phyloP scores from a whole-genome alignment of 2,797 vertebrate genomes.

The Telmatherina bonti region DNA sequence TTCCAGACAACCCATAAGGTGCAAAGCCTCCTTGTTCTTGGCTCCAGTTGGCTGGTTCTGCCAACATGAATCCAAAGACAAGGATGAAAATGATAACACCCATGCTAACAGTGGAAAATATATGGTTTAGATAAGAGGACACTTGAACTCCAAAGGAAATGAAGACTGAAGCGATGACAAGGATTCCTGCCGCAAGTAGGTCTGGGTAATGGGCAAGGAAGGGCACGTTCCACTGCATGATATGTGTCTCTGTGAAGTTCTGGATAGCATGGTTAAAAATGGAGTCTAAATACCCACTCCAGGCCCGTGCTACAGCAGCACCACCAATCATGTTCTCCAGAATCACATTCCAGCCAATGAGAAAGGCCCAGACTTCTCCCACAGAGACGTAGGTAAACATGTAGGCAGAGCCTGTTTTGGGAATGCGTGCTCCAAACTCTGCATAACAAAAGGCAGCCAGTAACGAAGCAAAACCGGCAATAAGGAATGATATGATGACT shows the following conservation, averaged over 20 bases:
- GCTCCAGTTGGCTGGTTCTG: conserved; percentile 91
- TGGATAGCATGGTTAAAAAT: conserved; percentile 94
- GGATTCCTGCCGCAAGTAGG: conserved; percentile 88
- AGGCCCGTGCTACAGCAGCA: conserved; percentile 93
- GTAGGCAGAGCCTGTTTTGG: conserved; percentile 96
- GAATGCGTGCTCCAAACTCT: conserved; percentile 94
- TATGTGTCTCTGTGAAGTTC: conserved; percentile 91
- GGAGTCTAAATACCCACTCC: conserved; percentile 96
- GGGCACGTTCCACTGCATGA: conserved; percentile 90
- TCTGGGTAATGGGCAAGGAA: conserved; percentile 94
- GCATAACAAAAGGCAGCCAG: conserved; percentile 96
- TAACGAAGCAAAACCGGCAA: conserved; percentile 92
- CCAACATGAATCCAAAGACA: conserved; percentile 91
- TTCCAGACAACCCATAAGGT: conserved; percentile 90
- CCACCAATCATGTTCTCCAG: conserved; percentile 97
- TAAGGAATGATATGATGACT: conserved; percentile 89
- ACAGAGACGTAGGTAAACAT: conserved; percentile 97
- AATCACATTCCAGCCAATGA: conserved; percentile 97
- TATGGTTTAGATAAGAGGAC: conserved; percentile 95
- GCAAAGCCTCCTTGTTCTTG: conserved; percentile 91
- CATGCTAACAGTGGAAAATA: conserved; percentile 92
- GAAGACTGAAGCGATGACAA: conserved; percentile 89
- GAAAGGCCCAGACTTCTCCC: conserved; percentile 97
- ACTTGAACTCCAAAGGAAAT: conserved; percentile 95
- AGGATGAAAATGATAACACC: conserved; percentile 90